These are phyloP conservation scores for Apamea crenata DNA, from an alignment of 2,888 invertebrate species.

Conservation along the genomic window DNA sequence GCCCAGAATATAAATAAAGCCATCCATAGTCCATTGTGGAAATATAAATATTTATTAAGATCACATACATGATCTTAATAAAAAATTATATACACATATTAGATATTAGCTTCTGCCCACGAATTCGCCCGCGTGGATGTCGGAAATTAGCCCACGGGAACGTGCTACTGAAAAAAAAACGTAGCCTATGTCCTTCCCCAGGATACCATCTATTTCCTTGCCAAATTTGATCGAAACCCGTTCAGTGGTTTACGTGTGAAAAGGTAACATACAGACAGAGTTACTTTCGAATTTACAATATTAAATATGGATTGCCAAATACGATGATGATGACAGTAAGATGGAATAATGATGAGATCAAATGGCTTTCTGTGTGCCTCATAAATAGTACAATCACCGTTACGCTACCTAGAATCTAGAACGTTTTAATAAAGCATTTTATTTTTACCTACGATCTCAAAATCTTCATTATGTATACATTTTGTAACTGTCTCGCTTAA, in stretches of 20 bases:
- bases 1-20: not conserved
- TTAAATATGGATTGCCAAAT: not conserved
- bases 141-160: too few species aligned
- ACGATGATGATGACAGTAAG: not conserved
- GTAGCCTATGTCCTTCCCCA: not conserved
- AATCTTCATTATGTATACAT: not conserved
- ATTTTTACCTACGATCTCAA: not conserved
- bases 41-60: too few species aligned
- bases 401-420: not conserved
- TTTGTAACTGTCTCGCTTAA: constrained; percentile 10
- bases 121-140: too few species aligned
- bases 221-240: not conserved
- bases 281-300: not conserved
- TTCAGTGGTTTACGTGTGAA: not conserved
- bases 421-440: constrained; percentile 1
- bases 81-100: not conserved
- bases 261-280: not conserved
- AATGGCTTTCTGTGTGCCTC: not conserved
- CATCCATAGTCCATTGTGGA: too few species aligned
- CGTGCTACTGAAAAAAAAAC: too few species aligned
- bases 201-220: too few species aligned
- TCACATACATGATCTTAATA: not conserved
- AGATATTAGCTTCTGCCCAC: not conserved
- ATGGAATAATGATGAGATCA: not conserved
- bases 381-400: not conserved